A percentile compares a stretch with the other conserved stretches of the same genome.
These are phyloP conservation scores for Phainopepla nitens DNA, from an alignment of 2,113 vertebrate genomes.

Conservation along the genomic window DNA sequence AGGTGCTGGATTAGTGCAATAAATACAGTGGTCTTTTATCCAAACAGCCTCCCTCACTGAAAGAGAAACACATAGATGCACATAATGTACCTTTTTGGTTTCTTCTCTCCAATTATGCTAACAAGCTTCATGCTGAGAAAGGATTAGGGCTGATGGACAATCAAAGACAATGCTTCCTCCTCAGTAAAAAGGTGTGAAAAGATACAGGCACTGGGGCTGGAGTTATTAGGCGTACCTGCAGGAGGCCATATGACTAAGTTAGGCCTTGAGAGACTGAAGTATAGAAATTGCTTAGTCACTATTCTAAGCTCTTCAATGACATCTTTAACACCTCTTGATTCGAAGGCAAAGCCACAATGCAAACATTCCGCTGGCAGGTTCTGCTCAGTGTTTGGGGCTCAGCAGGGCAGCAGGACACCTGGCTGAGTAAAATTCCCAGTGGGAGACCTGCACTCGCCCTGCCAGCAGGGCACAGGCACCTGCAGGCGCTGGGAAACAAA, in stretches of 20 bases:
- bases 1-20: conserved; percentile 60
- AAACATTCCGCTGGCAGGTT: conserved; percentile 76
- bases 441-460: conserved; percentile 77
- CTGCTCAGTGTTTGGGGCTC: conserved; percentile 81
- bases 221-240: conserved; percentile 74
- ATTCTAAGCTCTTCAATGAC: conserved; percentile 66
- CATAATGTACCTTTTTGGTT: conserved; percentile 73
- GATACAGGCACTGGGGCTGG: conserved; percentile 60
- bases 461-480: conserved; percentile 75
- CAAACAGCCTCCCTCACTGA: conserved; percentile 49
- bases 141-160: conserved; percentile 82
- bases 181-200: conserved; percentile 77
- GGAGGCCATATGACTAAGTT: conserved; percentile 70
- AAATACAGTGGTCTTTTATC: conserved; percentile 68
- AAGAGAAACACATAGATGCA: conserved; percentile 56
- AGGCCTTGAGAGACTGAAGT: conserved; percentile 42
- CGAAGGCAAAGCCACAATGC: conserved; percentile 53
- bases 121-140: conserved; percentile 78
- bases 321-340: conserved; percentile 68
- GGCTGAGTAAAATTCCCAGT: conserved; percentile 84
- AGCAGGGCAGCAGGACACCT: conserved; percentile 76
- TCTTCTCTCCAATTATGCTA: conserved; percentile 81
- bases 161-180: conserved; percentile 78
- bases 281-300: conserved; percentile 71
- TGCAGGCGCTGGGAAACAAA: conserved; percentile 76